Evolutionary conservation across 2,113 vertebrate species (phyloP).

Genomic region (Hippocampus comes): DNA sequence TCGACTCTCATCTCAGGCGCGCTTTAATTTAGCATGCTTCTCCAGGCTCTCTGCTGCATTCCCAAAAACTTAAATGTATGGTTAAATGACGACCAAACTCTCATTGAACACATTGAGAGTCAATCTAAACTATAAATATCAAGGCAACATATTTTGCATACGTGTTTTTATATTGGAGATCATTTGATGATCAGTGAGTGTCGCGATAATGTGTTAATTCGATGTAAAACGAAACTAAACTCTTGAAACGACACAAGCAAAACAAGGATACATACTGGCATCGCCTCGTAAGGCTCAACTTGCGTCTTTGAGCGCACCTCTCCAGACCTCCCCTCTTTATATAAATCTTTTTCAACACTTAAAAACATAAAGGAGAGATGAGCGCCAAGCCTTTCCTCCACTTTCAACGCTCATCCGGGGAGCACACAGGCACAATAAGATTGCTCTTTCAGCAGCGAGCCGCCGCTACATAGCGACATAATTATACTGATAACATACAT

Average conservation of each 20-base stretch:
- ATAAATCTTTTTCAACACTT: conserved; percentile 53
- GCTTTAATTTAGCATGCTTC: too few species aligned
- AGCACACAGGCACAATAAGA: conserved; percentile 69
- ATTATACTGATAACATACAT: conserved; percentile 74
- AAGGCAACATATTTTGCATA: background rate
- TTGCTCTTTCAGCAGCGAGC: conserved; percentile 69
- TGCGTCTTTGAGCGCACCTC: conserved; percentile 17
- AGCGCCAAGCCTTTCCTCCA: conserved; percentile 39
- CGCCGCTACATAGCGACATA: conserved; percentile 61
- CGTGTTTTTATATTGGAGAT: background rate
- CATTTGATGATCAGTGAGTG: background rate
- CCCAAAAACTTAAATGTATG: too few species aligned
- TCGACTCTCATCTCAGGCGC: too few species aligned
- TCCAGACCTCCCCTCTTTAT: conserved; percentile 34
- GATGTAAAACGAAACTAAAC: conserved; percentile 14
- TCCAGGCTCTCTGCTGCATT: too few species aligned
- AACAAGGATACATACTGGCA: conserved; percentile 24
- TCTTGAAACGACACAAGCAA: conserved; percentile 23
- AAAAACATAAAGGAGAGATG: conserved; percentile 53
- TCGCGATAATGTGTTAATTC: background rate
- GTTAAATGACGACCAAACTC: too few species aligned
- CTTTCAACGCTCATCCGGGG: conserved; percentile 53
- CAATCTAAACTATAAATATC: background rate
- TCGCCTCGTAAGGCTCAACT: conserved; percentile 21
- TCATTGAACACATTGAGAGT: background rate